Base-by-base conservation (phyloP, 2,113 vertebrate species). In the Ophiodon elongatus region DNA sequence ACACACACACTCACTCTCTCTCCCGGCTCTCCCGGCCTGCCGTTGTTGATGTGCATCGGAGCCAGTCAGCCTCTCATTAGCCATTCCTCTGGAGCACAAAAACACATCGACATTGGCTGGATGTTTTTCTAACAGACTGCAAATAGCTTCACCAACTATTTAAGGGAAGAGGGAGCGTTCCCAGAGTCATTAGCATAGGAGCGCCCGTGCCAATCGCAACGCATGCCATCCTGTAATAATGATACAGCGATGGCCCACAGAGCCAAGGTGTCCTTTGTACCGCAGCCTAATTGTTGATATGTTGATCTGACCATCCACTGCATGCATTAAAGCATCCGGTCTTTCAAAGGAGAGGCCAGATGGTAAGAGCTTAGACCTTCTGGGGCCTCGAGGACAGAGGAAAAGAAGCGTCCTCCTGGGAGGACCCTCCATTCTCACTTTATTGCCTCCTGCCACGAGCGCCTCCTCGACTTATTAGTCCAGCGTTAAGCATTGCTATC, bases 81-180 rank as follows among this genome's bases (percentile, higher is more conserved):
- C 84, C 69, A 29, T 47, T 68, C 76, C 66, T 74, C 83, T 82
- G 82, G 54, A 87, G 70, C 78, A 83, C 72, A 75, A 70, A 65
- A 88, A 79, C 86, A 54, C 86, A 29, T 80, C 54, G 52, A 82
- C 80, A 88, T 84, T 63, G 77, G 78, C 79, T 83, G 80, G 54
- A 80, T 87, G 85, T 66, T 63, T 83, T 68, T 84, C 54, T 72
- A 86, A 90, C 81, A 85, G 85, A 84, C 84, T 66, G 73, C 78
- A 84, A 85, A 90, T 80, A 50, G 82, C 87, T 72, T 79, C 35
- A 70, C 17, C 29, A 57, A 29, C 87, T 89, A 79, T 92, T 84
- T 76, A 77, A 85, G 60, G 50, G 57, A 82, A 70, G 65, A 19
- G 19, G 33, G 37, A 85, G 73, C 19, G 9, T 73, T 85, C 68